Conservation (phyloP, 2,797 vertebrate species). For the Harpagifer antarcticus region DNA sequence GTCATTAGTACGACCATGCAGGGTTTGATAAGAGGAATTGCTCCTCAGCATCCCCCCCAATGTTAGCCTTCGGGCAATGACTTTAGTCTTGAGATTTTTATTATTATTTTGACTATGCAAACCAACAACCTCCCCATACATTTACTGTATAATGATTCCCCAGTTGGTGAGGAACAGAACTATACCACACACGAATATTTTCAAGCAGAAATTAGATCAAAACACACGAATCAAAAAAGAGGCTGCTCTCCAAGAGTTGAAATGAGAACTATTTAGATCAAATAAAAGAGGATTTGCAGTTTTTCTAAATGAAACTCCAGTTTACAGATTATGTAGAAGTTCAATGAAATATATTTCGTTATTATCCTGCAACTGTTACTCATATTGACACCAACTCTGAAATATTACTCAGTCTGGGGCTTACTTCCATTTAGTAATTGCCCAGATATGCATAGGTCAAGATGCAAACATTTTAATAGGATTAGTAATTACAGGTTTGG, state of each 20-base stretch:
- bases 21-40: conserved; percentile 41
- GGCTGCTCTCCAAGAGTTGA: conserved; percentile 22
- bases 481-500: conserved; percentile 2
- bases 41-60: conserved; percentile 28
- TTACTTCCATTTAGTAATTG: conserved; percentile 3
- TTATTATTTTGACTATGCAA: background rate
- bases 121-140: background rate
- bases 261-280: conserved; percentile 31
- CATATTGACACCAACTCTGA: conserved; percentile 1
- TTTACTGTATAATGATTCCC: background rate
- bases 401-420: conserved; percentile 7
- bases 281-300: conserved; percentile 38
- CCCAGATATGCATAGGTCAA: conserved; percentile 4
- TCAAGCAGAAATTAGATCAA: conserved; percentile 13
- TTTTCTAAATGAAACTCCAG: conserved; percentile 8
- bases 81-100: background rate
- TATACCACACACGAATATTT: background rate
- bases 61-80: background rate
- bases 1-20: conserved; percentile 49
- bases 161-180: conserved; percentile 4
- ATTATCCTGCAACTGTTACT: conserved; percentile 16
- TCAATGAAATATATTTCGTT: conserved; percentile 11
- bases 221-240: conserved; percentile 15
- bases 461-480: conserved; percentile 10
- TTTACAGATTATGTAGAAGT: conserved; percentile 23